A percentile compares a stretch with the other conserved stretches of the same genome.
These are phyloP conservation scores for Brevimyrus niger DNA, from an alignment of 2,113 vertebrate species.

Conservation along the genomic window DNA sequence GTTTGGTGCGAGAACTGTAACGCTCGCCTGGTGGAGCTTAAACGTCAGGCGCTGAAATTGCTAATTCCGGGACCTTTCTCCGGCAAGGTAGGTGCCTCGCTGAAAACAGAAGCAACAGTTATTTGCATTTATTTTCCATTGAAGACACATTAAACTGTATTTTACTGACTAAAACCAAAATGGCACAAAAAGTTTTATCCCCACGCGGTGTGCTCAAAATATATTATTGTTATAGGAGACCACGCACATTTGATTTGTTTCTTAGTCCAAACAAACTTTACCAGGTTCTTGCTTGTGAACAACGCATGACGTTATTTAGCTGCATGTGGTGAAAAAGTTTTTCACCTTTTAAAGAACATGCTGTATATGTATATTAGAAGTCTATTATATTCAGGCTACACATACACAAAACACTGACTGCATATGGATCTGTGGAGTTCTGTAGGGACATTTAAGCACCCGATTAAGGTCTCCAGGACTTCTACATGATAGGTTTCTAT, in stretches of 20 bases:
- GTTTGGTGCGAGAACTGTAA: constrained; percentile 94
- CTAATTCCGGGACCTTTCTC: constrained; percentile 83
- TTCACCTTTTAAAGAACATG: background rate
- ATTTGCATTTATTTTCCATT: background rate
- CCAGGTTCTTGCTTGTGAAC: background rate
- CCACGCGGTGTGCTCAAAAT: background rate
- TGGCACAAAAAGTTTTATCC: background rate
- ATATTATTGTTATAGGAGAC: background rate
- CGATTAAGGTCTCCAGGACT: background rate
- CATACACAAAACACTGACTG: background rate
- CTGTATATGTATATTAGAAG: background rate
- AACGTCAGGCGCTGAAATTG: constrained; percentile 85
- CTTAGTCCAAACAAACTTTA: background rate
- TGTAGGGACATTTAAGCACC: background rate
- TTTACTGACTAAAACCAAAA: constrained; percentile 1
- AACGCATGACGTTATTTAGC: background rate
- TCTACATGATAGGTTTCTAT: background rate
- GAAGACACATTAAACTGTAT: background rate
- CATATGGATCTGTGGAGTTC: background rate
- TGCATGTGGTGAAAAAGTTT: background rate
- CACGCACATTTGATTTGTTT: background rate
- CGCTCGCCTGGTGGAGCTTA: constrained; percentile 84
- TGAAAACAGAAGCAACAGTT: background rate
- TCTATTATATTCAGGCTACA: background rate
- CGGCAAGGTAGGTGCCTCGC: constrained; percentile 72